These are phyloP conservation scores for Callinectes sapidus DNA, from an alignment of 2,888 invertebrate genomes.

Conservation along the genomic window DNA sequence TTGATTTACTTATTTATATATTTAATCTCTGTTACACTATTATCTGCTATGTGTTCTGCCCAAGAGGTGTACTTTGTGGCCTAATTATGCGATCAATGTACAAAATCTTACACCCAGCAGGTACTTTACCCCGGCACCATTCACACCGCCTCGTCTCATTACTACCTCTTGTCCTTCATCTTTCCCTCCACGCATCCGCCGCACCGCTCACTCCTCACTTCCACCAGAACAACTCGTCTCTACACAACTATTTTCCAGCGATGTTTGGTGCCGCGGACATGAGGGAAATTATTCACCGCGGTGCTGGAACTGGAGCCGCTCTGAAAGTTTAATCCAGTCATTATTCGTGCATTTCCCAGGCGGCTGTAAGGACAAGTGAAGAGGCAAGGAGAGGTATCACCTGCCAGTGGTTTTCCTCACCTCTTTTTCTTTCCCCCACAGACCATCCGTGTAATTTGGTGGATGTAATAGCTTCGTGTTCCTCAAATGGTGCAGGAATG, in stretches of 20 bases:
- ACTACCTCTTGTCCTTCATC: not conserved
- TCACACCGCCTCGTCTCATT: not conserved
- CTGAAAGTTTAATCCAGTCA: conserved; percentile 30
- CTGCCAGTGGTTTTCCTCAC: not conserved
- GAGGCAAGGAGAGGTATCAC: not conserved
- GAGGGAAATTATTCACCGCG: conserved; percentile 14
- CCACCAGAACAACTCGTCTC: not conserved
- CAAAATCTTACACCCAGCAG: not conserved
- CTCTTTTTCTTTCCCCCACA: not conserved
- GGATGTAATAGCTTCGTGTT: not conserved
- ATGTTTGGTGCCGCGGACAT: conserved; percentile 10
- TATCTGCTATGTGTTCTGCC: too few relatives aligned
- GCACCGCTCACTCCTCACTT: not conserved
- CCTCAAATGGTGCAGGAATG: not conserved
- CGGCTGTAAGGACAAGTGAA: conserved; percentile 15
- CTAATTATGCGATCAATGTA: not conserved
- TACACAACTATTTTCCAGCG: conserved; percentile 19
- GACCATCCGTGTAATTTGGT: not conserved
- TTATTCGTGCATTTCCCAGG: conserved; percentile 17
- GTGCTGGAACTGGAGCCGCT: not conserved
- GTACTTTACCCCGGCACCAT: not conserved
- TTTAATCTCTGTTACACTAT: too few relatives aligned
- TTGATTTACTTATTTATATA: too few relatives aligned
- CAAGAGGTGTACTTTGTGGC: too few relatives aligned
- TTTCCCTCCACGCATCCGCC: not conserved